These are phyloP conservation scores for Neria commutata DNA, from an alignment of 2,888 invertebrate species.

Conservation along the genomic window DNA sequence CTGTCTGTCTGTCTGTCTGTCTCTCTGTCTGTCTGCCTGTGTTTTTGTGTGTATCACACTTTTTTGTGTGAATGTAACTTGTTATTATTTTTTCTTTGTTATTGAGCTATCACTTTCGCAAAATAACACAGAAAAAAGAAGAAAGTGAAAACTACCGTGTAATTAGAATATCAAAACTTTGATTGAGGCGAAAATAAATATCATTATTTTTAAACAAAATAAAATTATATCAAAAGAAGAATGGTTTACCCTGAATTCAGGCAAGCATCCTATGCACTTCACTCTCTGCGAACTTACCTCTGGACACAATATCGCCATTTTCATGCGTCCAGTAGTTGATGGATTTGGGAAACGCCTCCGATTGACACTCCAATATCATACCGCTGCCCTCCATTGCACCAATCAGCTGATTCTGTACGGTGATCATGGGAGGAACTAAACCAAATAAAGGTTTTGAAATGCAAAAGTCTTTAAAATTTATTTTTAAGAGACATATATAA, in stretches of 20 bases:
- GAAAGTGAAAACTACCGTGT: too few relatives aligned
- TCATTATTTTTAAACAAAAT: too few relatives aligned
- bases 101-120: background rate
- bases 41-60: background rate
- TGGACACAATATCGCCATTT: conserved; percentile 75
- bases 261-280: too few relatives aligned
- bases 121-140: too few relatives aligned
- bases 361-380: conserved; percentile 79
- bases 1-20: background rate
- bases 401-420: conserved; percentile 81
- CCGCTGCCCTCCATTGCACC: conserved; percentile 78
- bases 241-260: too few relatives aligned
- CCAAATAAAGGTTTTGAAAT: background rate
- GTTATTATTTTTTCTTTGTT: background rate
- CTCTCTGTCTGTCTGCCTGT: too few relatives aligned
- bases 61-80: background rate
- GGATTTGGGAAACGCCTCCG: conserved; percentile 84
- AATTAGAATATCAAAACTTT: too few relatives aligned
- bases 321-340: conserved; percentile 84
- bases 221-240: too few relatives aligned
- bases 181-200: too few relatives aligned
- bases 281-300: conserved; percentile 73
- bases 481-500: too few relatives aligned
- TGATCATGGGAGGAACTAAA: conserved; percentile 85
- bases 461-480: too few relatives aligned